Evolutionary conservation across 2,888 invertebrate species (phyloP), one percentile per base, ranked within the genome.

Genomic region (Mamestra brassicae): DNA sequence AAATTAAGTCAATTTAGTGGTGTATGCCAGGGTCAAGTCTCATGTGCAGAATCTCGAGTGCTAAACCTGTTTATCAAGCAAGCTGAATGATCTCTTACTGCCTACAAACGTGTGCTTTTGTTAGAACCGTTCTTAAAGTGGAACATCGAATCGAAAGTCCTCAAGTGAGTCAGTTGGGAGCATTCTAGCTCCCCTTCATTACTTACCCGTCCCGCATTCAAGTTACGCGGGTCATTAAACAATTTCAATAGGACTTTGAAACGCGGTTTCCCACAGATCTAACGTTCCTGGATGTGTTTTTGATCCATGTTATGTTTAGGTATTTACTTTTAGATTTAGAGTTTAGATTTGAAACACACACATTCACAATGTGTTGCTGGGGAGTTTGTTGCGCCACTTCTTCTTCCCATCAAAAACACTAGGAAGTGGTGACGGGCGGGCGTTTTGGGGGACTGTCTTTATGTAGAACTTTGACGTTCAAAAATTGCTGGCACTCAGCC

Each of bases 201-300:
- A 88, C 88, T 87, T 86, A 83, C 73, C 76, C 78, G 81, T 83
- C 89, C 89, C 86, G 84, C 87, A 87, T 90, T 89, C 86, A 87
- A 87, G 88, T 89, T 89, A 88, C 86, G 84, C 89, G 89, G 90
- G 85, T 89, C 92, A 91, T 91, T 92, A 89, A 87, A 87, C 91
- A 91, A 86, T 90, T 88, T 90, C 86, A 90, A 90, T 90, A 79
- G 89, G 86, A 88, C 85, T 84, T 85, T 85, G 86, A 87, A 87
- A 83, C 85, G 76, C 47, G 75, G 78, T 79, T 84, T 84, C 74
- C 66, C 81, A 83, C 75, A 74, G 84, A 84, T 81, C 63, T 80
- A 76, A 78, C 73, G 73, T 81, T 78, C 11, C 85, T 84, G 58
- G 81, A 83, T 82, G 58, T 34, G 68, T 38, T 0, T 38, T 5